Percentiles rank a stretch among this genome's conserved stretches.
Evolutionary conservation across 2,888 invertebrate species (phyloP).

Genomic region (Oasisia sp.): DNA sequence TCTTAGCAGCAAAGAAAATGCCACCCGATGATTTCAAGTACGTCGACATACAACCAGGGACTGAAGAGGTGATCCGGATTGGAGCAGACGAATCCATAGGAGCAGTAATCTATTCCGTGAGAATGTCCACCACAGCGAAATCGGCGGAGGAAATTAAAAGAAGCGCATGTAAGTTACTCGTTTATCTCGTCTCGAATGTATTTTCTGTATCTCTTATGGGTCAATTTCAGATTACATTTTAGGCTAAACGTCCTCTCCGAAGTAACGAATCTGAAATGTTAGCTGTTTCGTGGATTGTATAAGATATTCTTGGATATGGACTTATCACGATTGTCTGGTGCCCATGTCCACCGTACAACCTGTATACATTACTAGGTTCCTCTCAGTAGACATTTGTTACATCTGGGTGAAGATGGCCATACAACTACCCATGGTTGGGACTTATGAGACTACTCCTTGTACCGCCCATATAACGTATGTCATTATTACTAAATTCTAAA

Average conservation of each 20-base stretch:
- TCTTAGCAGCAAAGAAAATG: neutral
- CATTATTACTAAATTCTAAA: no score
- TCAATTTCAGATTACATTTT: neutral
- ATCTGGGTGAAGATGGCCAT: no score
- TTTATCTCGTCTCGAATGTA: neutral
- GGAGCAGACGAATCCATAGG: neutral
- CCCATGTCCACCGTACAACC: no score
- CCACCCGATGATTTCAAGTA: neutral
- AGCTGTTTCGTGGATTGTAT: no score
- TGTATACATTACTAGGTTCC: no score
- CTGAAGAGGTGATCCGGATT: neutral
- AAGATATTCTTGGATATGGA: no score
- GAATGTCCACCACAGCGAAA: neutral
- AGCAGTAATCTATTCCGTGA: neutral
- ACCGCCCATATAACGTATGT: no score
- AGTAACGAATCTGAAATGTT: neutral
- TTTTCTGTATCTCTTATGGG: neutral
- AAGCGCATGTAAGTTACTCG: neutral
- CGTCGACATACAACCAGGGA: neutral
- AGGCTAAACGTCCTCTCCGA: neutral
- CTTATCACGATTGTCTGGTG: no score
- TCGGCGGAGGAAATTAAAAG: neutral
- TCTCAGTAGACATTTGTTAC: no score
- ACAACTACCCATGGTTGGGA: no score
- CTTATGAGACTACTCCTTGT: no score